Percentiles rank a stretch among this genome's conserved stretches.
Conservation (phyloP, 1,140 invertebrate species). For the Latrodectus geometricus region DNA sequence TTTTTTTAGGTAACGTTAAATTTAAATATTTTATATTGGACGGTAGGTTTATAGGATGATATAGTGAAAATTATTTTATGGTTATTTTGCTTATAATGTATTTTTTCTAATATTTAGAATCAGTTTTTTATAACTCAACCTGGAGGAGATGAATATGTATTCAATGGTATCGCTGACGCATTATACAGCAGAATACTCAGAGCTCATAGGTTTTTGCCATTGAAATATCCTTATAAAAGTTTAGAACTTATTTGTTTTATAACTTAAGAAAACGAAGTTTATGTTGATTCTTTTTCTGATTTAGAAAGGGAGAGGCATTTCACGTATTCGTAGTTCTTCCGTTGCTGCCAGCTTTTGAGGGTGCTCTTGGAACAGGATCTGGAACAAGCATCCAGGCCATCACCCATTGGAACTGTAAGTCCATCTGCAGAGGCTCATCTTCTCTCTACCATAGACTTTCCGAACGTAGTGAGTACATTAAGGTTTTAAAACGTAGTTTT, state of each 20-base stretch:
- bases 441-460: slow-evolving; percentile 70
- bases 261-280: not conserved
- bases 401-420: slow-evolving; percentile 96
- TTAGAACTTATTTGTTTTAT: not conserved
- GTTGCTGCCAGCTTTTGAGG: slow-evolving; percentile 93
- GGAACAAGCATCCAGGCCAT: slow-evolving; percentile 92
- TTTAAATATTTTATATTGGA: no score
- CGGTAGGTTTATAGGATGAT: no score
- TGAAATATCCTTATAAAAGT: not conserved
- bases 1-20: no score
- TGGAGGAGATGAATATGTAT: slow-evolving; percentile 74
- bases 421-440: slow-evolving; percentile 78
- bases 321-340: slow-evolving; percentile 95
- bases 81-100: not conserved
- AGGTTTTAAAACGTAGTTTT: no score
- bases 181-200: slow-evolving; percentile 87
- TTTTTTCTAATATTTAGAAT: slow-evolving; percentile 74
- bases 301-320: slow-evolving; percentile 79
- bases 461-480: slow-evolving; percentile 58
- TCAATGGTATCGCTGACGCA: slow-evolving; percentile 86
- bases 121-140: slow-evolving; percentile 94
- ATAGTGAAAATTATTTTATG: no score
- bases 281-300: not conserved
- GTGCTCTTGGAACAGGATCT: slow-evolving; percentile 88
- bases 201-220: slow-evolving; percentile 79